phyloP scores from a whole-genome alignment of 2,797 vertebrate genomes.

The Moxostoma hubbsi region DNA sequence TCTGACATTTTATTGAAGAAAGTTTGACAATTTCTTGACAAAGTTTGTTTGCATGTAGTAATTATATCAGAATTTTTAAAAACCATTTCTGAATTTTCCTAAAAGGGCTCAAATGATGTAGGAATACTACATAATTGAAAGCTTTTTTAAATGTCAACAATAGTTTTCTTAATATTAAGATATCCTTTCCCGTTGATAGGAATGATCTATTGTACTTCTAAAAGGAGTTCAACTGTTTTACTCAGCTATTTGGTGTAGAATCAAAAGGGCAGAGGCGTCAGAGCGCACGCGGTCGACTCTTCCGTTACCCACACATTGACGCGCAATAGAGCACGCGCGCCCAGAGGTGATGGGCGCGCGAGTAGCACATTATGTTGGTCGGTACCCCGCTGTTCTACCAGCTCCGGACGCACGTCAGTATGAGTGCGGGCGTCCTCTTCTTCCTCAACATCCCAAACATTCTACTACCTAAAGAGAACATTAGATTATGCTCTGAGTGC shows the following conservation, averaged over 20 bases:
- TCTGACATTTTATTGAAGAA: no score
- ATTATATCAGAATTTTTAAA: no score
- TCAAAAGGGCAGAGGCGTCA: neutral
- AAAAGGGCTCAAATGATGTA: no score
- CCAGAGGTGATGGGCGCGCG: slow-evolving; percentile 21
- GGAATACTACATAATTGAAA: no score
- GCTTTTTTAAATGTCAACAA: no score
- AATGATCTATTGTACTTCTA: no score
- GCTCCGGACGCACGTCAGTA: slow-evolving; percentile 34
- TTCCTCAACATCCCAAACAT: slow-evolving; percentile 34
- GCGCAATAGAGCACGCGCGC: neutral
- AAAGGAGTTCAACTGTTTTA: no score
- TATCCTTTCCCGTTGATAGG: no score
- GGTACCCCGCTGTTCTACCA: neutral
- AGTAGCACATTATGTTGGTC: slow-evolving; percentile 9
- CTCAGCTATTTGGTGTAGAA: neutral
- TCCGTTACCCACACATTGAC: slow-evolving; percentile 24
- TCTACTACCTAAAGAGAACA: neutral
- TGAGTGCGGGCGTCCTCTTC: slow-evolving; percentile 36
- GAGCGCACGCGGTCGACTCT: neutral
- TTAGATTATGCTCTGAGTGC: slow-evolving; percentile 5
- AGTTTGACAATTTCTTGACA: no score
- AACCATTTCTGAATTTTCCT: no score
- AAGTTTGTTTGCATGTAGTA: no score
- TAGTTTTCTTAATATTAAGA: no score